These are phyloP conservation scores for Leptinotarsa undecemlineata DNA, from an alignment of 1,140 invertebrate species.

Conservation along the genomic window DNA sequence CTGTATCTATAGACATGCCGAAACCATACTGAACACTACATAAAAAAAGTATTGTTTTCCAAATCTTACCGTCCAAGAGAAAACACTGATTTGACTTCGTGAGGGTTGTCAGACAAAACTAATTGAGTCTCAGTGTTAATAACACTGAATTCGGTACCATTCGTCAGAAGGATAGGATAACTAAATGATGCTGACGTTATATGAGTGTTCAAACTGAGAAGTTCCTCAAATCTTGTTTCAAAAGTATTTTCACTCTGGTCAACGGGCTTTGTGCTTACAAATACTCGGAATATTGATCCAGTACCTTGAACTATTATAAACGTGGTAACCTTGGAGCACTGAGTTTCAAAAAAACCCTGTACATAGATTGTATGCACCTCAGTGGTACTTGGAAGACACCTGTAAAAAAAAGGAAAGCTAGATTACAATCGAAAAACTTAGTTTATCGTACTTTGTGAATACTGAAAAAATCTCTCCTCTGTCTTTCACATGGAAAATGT, in stretches of 20 bases:
- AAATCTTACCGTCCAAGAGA: conserved; percentile 22
- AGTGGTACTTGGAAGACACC: not conserved
- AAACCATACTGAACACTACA: too few relatives aligned
- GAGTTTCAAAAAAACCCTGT: not conserved
- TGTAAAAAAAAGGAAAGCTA: not conserved
- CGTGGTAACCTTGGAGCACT: not conserved
- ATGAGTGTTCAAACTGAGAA: conserved; percentile 24
- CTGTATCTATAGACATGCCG: too few relatives aligned
- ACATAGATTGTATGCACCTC: not conserved
- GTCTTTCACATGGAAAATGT: not conserved
- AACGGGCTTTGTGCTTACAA: not conserved
- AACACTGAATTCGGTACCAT: conserved; percentile 17
- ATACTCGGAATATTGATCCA: not conserved
- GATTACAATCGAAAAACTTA: not conserved
- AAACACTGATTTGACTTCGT: conserved; percentile 22
- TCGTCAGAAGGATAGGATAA: conserved; percentile 29
- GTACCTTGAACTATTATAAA: conserved; percentile 17
- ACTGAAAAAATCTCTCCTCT: not conserved
- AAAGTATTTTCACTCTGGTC: not conserved
- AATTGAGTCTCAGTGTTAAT: conserved; percentile 26
- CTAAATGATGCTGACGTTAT: conserved; percentile 24
- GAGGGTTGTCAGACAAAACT: conserved; percentile 3
- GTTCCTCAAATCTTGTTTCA: conserved; percentile 12
- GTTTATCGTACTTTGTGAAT: not conserved
- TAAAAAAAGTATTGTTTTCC: too few relatives aligned